Conservation (phyloP, 2,888 invertebrate species). For the Micoletzkya japonica region DNA sequence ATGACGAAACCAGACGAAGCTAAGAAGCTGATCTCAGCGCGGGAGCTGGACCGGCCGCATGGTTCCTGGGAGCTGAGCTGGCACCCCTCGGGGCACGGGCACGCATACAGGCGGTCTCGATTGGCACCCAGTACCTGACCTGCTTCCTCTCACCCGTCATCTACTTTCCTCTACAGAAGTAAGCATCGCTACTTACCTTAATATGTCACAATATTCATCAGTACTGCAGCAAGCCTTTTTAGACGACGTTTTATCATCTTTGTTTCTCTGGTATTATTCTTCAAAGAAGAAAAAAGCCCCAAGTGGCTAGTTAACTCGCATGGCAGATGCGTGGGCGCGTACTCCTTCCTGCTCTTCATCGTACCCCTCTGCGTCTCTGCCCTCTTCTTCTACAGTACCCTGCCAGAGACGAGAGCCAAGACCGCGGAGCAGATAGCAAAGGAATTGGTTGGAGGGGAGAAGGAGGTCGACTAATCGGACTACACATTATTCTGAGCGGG, state of each 20-base stretch:
- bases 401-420: constrained; percentile 42
- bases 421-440: constrained; percentile 33
- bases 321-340: constrained; percentile 33
- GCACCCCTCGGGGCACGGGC: constrained; percentile 37
- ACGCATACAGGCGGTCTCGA: constrained; percentile 38
- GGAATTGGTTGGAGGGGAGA: not conserved
- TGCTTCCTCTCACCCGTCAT: constrained; percentile 54
- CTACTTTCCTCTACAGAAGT: constrained; percentile 44
- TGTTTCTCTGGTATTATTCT: too few species aligned
- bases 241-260: too few species aligned
- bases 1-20: not conserved
- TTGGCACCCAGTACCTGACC: constrained; percentile 44
- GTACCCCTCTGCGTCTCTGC: constrained; percentile 44
- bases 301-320: too few species aligned
- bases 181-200: constrained; percentile 18
- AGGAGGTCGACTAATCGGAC: not conserved
- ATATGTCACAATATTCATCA: too few species aligned
- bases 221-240: too few species aligned
- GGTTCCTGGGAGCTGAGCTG: constrained; percentile 55
- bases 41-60: constrained; percentile 53
- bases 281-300: not conserved
- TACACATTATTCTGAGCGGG: not conserved
- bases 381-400: constrained; percentile 40
- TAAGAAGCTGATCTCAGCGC: constrained; percentile 35
- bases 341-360: constrained; percentile 51